Evolutionary conservation across 1,140 invertebrate species (phyloP).

Genomic region (Drosophila setifemur): DNA sequence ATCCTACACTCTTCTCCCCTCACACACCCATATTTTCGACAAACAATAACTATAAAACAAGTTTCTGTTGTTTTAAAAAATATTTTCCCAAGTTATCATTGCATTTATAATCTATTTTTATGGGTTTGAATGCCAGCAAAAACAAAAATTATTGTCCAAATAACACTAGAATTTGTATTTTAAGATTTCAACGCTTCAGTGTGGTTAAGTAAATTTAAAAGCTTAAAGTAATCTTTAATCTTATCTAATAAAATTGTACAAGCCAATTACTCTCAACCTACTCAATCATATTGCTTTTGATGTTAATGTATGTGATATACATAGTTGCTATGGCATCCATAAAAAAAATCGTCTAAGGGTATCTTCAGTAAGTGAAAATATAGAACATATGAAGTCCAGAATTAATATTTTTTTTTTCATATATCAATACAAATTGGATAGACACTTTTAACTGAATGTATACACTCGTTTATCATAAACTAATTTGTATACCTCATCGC

Average conservation of each 20-base stretch:
- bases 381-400: too few species aligned
- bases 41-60: slow-evolving; percentile 15
- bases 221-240: too few species aligned
- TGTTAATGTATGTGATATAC: too few species aligned
- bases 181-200: too few species aligned
- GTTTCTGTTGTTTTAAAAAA: slow-evolving; percentile 66
- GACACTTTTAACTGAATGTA: too few species aligned
- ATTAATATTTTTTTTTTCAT: not conserved
- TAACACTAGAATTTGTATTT: not conserved
- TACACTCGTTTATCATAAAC: not conserved
- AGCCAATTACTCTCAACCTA: too few species aligned
- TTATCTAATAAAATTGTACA: too few species aligned
- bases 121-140: not conserved
- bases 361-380: too few species aligned
- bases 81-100: slow-evolving; percentile 57
- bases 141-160: not conserved
- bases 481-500: slow-evolving; percentile 32
- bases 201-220: too few species aligned
- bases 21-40: not conserved
- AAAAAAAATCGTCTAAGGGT: too few species aligned
- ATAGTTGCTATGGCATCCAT: not conserved
- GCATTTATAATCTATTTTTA: slow-evolving; percentile 29
- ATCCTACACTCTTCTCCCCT: slow-evolving; percentile 26
- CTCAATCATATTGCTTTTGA: too few species aligned
- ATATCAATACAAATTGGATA: not conserved